These are phyloP conservation scores for Hyperoodon ampullatus DNA, from an alignment of 2,113 vertebrate genomes.

Conservation along the genomic window DNA sequence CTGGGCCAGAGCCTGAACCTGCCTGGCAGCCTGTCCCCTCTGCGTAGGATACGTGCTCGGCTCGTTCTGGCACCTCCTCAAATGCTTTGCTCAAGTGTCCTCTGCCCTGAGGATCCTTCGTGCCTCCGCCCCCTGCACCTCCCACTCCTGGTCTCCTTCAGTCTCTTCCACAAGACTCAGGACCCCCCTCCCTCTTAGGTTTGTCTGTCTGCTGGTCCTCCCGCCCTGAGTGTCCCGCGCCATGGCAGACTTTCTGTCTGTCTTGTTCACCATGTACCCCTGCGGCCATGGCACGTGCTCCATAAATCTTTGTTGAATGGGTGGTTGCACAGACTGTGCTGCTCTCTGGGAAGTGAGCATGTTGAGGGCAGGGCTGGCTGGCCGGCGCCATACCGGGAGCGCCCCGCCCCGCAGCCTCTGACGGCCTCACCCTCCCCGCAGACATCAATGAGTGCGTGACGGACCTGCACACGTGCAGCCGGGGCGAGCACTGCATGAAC, in stretches of 20 bases:
- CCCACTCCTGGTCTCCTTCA: no score
- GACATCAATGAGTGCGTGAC: conserved; percentile 94
- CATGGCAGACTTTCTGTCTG: not conserved
- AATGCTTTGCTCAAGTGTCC: not conserved
- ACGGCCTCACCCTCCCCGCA: conserved; percentile 62
- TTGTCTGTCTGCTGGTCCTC: not conserved
- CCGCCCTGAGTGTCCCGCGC: not conserved
- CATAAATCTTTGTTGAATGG: conserved; percentile 60
- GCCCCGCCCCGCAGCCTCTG: not conserved
- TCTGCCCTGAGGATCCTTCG: not conserved
- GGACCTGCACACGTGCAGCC: conserved; percentile 89
- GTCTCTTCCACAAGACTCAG: accelerated
- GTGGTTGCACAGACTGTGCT: not conserved
- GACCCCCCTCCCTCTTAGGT: not conserved
- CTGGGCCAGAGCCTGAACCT: not conserved
- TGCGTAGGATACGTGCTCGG: not conserved
- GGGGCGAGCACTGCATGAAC: conserved; percentile 91
- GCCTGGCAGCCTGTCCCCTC: not conserved
- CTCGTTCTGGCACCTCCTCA: not conserved
- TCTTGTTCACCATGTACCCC: not conserved
- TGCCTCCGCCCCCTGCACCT: not conserved
- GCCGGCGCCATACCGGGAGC: accelerated
- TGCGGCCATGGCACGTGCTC: not conserved
- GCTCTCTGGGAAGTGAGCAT: not conserved
- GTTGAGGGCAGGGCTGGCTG: not conserved